A percentile compares a stretch with the other conserved stretches of the same genome.
phyloP scores from a whole-genome alignment of 2,113 vertebrate species.

The Hemibagrus wyckioides region DNA sequence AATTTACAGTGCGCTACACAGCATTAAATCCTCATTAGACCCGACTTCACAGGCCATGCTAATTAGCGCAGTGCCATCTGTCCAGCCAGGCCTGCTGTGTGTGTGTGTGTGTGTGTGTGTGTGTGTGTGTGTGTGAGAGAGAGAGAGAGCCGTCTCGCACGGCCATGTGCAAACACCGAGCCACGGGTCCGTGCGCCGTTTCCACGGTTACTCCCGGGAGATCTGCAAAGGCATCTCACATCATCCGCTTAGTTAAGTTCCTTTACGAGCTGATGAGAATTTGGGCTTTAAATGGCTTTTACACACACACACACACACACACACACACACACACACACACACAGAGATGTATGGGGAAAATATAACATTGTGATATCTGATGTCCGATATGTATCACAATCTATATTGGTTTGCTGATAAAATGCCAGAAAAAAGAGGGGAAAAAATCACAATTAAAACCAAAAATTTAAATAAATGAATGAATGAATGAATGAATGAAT shows the following conservation, averaged over 20 bases:
- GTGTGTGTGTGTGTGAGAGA: too few relatives aligned
- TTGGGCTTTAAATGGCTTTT: not conserved
- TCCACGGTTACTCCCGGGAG: conserved; percentile 25
- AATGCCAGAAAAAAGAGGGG: too few relatives aligned
- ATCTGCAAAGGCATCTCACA: conserved; percentile 25
- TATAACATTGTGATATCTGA: not conserved
- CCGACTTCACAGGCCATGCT: conserved; percentile 47
- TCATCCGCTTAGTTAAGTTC: not conserved
- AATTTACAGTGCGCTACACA: conserved; percentile 16
- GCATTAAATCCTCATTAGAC: conserved; percentile 59
- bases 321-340: not conserved
- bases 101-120: too few relatives aligned
- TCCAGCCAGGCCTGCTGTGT: conserved; percentile 14
- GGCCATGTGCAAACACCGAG: conserved; percentile 38
- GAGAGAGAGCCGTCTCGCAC: conserved; percentile 19
- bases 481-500: too few relatives aligned
- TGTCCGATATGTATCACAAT: not conserved
- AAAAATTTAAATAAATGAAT: too few relatives aligned
- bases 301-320: not conserved
- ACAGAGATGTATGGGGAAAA: not conserved
- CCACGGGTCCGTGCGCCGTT: conserved; percentile 4
- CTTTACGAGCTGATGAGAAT: not conserved
- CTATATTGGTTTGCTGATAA: too few relatives aligned
- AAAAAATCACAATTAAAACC: too few relatives aligned
- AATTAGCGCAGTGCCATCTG: conserved; percentile 60